These are phyloP conservation scores for Tachina grossa DNA, from an alignment of 2,888 invertebrate species.

Conservation along the genomic window DNA sequence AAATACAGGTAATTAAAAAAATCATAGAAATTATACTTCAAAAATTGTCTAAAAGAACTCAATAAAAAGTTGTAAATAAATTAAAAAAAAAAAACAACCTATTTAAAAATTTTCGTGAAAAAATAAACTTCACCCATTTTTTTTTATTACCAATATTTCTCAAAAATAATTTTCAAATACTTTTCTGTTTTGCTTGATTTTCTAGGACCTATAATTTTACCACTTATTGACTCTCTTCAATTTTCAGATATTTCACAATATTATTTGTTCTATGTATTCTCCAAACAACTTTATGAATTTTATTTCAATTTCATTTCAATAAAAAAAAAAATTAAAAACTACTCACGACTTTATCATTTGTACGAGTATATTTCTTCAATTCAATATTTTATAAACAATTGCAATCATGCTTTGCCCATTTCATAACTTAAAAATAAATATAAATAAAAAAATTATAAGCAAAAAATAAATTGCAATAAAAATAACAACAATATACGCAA, in stretches of 20 bases:
- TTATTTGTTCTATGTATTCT: conserved; percentile 35
- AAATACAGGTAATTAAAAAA: too few species aligned
- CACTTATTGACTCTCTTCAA: neutral
- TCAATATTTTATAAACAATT: conserved; percentile 64
- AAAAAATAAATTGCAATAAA: conserved; percentile 40
- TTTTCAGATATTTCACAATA: conserved; percentile 41
- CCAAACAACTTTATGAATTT: conserved; percentile 52
- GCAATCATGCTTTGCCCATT: conserved; percentile 70
- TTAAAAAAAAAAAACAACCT: too few species aligned
- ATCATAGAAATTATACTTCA: too few species aligned
- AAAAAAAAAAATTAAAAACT: conserved; percentile 56
- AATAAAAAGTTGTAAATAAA: too few species aligned
- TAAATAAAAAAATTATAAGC: conserved; percentile 48
- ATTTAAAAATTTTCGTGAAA: too few species aligned
- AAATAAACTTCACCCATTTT: too few species aligned
- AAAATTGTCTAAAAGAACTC: too few species aligned
- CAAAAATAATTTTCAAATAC: too few species aligned
- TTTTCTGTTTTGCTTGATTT: neutral
- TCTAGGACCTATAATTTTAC: conserved; percentile 13
- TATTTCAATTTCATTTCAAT: conserved; percentile 22
- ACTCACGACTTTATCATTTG: conserved; percentile 64
- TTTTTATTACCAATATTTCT: too few species aligned
- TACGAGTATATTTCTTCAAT: conserved; percentile 41
- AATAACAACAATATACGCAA: conserved; percentile 61
- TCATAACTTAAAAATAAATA: conserved; percentile 46